Evolutionary conservation across 2,888 invertebrate genomes (phyloP), one percentile per base, ranked within the genome.

Genomic region (Lepidochitona cinerea): DNA sequence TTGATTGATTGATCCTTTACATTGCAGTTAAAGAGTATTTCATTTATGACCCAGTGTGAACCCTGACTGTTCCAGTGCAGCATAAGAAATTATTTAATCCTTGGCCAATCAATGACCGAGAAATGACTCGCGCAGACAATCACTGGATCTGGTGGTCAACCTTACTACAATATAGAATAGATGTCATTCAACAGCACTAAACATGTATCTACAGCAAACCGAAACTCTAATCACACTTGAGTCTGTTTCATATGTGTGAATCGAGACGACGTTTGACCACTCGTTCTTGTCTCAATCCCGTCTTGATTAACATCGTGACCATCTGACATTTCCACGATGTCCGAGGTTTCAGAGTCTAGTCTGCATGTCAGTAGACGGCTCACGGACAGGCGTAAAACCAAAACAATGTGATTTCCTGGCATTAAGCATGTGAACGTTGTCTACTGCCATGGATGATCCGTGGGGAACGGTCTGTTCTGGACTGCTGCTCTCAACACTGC

Each of bases 311-410:
- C 59, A 23, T 66, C 66, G 29, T 35, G 36, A 9, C 18, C n/a
- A 14, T 85, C 87, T 23, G 84, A 77, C 0, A 83, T 81, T 37
- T 87, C 86, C 0, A 81, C 79, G 49, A 85, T 82, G 69, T 87
- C 87, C 0, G 85, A 83, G 12, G 80, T 80, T 68, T 87, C 87
- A 9, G 86, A 87, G 74, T 87, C 87, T 87, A 67, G 85, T 85
- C 71, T 84, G 84, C 79, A 85, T 85, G 59, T 87, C 86, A 5
- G 81, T 79, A 29, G 83, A 80, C 14, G 35, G 35, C 65, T 83
- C 84, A 35, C 81, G 64, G 26, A 84, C 79, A 0, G 86, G 85
- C 79, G 83, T 81, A 75, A 86, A 86, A 32, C 82, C 79, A 70
- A 81, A 85, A 77, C 83, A 81, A 32, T 72, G 68, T 23, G 37